phyloP scores from a whole-genome alignment of 2,888 invertebrate species.

The Quadroppia sp. region DNA sequence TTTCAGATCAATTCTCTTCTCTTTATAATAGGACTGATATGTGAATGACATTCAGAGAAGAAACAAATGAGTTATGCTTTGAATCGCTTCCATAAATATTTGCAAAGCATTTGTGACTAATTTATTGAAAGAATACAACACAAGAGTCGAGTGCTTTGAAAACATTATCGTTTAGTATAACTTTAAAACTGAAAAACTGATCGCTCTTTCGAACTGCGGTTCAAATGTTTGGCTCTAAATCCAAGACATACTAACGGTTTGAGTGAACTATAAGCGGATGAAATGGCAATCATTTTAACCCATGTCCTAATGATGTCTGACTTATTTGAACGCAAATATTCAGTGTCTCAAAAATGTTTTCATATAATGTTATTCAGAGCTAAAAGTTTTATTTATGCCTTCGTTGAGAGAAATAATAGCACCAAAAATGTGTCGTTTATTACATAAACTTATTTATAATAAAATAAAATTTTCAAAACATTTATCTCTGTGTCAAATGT shows the following conservation, averaged over 20 bases:
- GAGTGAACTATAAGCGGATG: constrained; percentile 14
- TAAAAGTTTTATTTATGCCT: constrained; percentile 13
- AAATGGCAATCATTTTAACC: constrained; percentile 27
- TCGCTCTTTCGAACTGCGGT: not conserved
- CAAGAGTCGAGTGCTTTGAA: constrained; percentile 3
- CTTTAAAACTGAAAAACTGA: too few relatives aligned
- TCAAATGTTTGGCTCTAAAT: not conserved
- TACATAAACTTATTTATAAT: too few relatives aligned
- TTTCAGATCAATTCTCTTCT: not conserved
- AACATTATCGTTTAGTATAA: constrained; percentile 30
- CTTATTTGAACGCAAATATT: not conserved
- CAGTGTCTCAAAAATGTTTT: constrained; percentile 22
- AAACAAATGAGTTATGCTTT: constrained; percentile 30
- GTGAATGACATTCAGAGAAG: constrained; percentile 6
- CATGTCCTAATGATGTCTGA: constrained; percentile 16
- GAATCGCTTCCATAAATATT: constrained; percentile 21
- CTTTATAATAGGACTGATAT: not conserved
- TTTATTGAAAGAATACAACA: constrained; percentile 25
- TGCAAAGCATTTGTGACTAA: constrained; percentile 13
- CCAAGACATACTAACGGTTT: constrained; percentile 18
- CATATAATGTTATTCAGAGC: constrained; percentile 16
- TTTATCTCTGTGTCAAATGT: too few relatives aligned
- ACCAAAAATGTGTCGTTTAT: not conserved
- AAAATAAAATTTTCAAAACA: too few relatives aligned
- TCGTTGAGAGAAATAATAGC: not conserved